Evolutionary conservation across 2,797 vertebrate genomes (phyloP).

Genomic region (Oryzias dopingdopingensis): DNA sequence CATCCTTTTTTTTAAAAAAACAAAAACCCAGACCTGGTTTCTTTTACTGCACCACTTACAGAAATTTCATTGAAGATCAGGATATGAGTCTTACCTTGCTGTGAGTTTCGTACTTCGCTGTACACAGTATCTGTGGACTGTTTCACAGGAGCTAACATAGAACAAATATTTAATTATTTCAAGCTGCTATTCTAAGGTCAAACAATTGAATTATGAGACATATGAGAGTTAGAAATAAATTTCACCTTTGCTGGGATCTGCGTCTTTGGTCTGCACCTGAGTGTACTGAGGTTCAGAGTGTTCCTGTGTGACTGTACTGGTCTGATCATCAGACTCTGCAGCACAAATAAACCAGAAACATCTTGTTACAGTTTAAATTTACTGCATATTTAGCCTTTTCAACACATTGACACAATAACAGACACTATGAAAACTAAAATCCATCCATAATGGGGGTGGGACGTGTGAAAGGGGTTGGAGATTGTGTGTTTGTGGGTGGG

Average conservation of each 20-base stretch:
- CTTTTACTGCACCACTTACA: neutral
- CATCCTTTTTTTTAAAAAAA: constrained; percentile 2
- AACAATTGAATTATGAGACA: neutral
- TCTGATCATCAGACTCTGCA: constrained; percentile 74
- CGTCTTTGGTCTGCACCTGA: constrained; percentile 43
- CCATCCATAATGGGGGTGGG: no score
- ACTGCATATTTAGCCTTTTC: neutral
- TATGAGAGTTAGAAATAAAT: neutral
- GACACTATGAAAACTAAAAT: neutral
- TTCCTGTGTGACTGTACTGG: constrained; percentile 38
- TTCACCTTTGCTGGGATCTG: constrained; percentile 57
- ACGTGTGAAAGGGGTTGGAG: no score
- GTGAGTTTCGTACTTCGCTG: constrained; percentile 54
- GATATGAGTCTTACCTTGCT: constrained; percentile 57
- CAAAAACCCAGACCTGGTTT: constrained; percentile 22
- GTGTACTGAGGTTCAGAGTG: constrained; percentile 47
- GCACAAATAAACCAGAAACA: neutral
- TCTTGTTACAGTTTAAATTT: neutral
- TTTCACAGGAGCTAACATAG: constrained; percentile 37
- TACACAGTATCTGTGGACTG: constrained; percentile 44
- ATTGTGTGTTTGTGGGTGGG: no score
- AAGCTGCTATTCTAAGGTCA: neutral
- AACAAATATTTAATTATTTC: constrained; percentile 11
- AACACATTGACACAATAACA: neutral
- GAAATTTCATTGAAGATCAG: constrained; percentile 9